Conservation (phyloP, 2,113 vertebrate species). For the Paraplagusia blochii region DNA sequence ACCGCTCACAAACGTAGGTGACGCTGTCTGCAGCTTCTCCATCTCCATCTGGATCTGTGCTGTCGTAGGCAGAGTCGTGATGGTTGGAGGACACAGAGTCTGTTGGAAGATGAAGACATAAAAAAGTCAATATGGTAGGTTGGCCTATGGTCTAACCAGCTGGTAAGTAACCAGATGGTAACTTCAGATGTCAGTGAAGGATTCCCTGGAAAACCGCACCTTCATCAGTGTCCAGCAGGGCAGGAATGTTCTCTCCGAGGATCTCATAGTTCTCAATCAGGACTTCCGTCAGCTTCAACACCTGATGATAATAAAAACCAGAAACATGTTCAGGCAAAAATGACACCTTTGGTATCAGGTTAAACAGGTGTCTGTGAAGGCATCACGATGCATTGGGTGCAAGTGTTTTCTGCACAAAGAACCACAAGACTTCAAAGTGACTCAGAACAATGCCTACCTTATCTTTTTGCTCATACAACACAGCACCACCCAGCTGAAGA, state of each 20-base stretch:
- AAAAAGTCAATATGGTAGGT: no score
- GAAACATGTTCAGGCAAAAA: neutral
- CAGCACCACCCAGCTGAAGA: conserved; percentile 74
- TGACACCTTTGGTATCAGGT: neutral
- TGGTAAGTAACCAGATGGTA: no score
- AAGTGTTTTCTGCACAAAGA: conserved; percentile 52
- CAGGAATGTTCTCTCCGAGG: conserved; percentile 80
- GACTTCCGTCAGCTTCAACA: conserved; percentile 85
- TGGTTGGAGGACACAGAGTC: conserved; percentile 78
- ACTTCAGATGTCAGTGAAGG: no score
- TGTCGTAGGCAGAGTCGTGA: conserved; percentile 93
- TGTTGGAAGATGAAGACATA: conserved; percentile 46
- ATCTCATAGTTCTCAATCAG: conserved; percentile 86
- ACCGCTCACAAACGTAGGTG: conserved; percentile 3
- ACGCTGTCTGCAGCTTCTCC: conserved; percentile 37
- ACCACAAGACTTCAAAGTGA: conserved; percentile 50
- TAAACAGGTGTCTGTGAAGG: conserved; percentile 4
- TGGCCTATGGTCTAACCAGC: no score
- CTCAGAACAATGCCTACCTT: conserved; percentile 62
- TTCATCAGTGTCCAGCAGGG: conserved; percentile 72
- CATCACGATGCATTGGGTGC: neutral
- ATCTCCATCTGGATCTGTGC: conserved; percentile 85
- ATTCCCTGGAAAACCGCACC: conserved; percentile 40
- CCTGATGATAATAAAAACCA: conserved; percentile 68
- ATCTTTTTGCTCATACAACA: conserved; percentile 76